Base-by-base conservation (phyloP, 2,888 invertebrate genomes). In the Ormyrus thymus region DNA sequence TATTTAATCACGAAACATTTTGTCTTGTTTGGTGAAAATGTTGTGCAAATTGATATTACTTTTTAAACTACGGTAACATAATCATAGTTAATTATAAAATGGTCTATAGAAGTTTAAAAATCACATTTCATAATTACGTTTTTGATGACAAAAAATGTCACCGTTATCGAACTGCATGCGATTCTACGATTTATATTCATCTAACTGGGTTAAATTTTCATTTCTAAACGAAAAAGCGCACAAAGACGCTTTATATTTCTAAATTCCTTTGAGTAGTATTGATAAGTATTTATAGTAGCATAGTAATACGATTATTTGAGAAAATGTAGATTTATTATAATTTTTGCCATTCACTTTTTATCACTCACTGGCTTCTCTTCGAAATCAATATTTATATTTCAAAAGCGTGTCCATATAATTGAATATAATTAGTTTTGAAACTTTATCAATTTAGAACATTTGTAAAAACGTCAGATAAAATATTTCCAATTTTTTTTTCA, bases 241-340 rank as follows among this genome's bases (percentile, higher is more conserved):
- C 45, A 11, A 61, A 29, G 29, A 61, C 45, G 43, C 6, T 45
- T 56, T n/a, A 56, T 56, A n/a, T 56, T 56, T 11, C 45, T 10
- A 11, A 68, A 65, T 79, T 76, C 78, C 64, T 81, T 80, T 74
- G 79, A 80, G 80, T 83, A 81, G 79, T 81, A 83, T 69, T 82
- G 81, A 64, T 80, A 82, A 81, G 80, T 81, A 82, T 83, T 61
- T 76, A 76, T 76, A 83, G 73, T 84, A 84, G 80, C 82, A 82
- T 85, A 85, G 81, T 84, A 86, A 83, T 86, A 86, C 83, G 84
- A 85, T 85, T 85, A 85, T 84, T 82, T 83, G 83, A 85, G 84
- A 86, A 86, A 85, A 82, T 84, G 81, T 84, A 84, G 82, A 84
- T 74, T 71, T 72, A 64, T 83, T 80, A 78, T 79, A 81, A 79